Evolutionary conservation across 1,140 invertebrate genomes (phyloP).

Genomic region (Drosophila burlai): DNA sequence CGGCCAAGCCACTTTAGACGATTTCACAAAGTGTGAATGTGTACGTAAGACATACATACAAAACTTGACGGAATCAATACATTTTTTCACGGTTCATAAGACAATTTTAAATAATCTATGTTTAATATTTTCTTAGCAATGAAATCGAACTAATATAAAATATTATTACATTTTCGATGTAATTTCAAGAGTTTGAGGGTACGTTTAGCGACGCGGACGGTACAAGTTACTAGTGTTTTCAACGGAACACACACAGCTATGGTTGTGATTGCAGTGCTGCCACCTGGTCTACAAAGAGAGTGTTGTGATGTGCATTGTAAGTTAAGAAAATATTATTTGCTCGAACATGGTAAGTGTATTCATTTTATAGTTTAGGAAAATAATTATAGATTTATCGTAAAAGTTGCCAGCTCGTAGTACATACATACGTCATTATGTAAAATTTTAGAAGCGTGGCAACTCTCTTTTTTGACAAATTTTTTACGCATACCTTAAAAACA

Average conservation of each 20-base stretch:
- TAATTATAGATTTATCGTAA: neutral
- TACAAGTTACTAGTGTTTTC: conserved; percentile 58
- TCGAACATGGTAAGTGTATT: neutral
- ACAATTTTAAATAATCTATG: neutral
- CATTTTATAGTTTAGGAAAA: neutral
- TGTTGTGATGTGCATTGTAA: neutral
- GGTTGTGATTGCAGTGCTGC: conserved; percentile 50
- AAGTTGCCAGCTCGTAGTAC: neutral
- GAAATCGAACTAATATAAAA: neutral
- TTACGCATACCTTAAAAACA: conserved; percentile 14
- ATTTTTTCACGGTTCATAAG: neutral
- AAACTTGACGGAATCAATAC: conserved; percentile 7
- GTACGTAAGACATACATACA: conserved; percentile 28
- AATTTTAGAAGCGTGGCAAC: conserved; percentile 65
- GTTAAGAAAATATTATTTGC: neutral
- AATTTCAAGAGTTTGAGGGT: conserved; percentile 29
- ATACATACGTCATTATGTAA: conserved; percentile 60
- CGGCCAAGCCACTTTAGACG: conserved; percentile 56
- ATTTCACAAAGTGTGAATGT: conserved; percentile 61
- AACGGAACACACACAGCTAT: conserved; percentile 46
- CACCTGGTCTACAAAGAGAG: conserved; percentile 39
- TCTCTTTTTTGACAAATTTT: conserved; percentile 36
- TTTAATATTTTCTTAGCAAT: neutral
- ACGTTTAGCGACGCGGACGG: conserved; percentile 66
- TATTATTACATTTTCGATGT: conserved; percentile 45